phyloP scores from a whole-genome alignment of 2,797 vertebrate genomes.

The Xenopus petersii region DNA sequence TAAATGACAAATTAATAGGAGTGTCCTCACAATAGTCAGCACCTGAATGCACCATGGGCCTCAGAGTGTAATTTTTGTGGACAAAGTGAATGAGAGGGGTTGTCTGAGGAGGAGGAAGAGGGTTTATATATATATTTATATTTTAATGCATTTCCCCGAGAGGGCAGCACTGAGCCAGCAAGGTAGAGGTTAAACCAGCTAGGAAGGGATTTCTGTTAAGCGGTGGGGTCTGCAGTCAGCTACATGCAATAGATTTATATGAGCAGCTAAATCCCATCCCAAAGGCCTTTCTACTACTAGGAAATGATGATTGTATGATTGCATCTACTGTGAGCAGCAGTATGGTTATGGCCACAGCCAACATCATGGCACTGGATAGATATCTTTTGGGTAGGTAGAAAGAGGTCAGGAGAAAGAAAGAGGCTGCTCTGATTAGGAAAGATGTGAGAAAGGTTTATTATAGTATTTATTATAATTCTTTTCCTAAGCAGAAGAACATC shows the following conservation, averaged over 20 bases:
- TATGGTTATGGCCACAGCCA: no score
- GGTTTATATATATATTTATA: no score
- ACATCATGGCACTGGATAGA: neutral
- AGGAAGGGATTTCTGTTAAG: neutral
- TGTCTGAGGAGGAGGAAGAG: neutral
- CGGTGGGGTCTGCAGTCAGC: neutral
- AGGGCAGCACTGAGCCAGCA: neutral
- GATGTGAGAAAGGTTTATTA: no score
- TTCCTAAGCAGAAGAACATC: no score
- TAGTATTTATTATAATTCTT: no score
- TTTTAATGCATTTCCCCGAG: neutral
- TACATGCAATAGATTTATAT: conserved; percentile 1
- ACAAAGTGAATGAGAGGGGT: neutral
- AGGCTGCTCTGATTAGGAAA: no score
- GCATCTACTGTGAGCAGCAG: no score
- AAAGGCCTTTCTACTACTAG: neutral
- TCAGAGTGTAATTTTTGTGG: no score
- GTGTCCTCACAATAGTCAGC: no score
- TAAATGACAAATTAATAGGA: no score
- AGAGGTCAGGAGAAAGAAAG: no score
- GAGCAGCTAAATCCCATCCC: neutral
- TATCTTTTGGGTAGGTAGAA: neutral
- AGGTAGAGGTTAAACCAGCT: neutral
- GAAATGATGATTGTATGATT: neutral
- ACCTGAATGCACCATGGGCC: no score